These are phyloP conservation scores for Myotis findleyi DNA, from an alignment of 2,797 vertebrate species.

Conservation along the genomic window DNA sequence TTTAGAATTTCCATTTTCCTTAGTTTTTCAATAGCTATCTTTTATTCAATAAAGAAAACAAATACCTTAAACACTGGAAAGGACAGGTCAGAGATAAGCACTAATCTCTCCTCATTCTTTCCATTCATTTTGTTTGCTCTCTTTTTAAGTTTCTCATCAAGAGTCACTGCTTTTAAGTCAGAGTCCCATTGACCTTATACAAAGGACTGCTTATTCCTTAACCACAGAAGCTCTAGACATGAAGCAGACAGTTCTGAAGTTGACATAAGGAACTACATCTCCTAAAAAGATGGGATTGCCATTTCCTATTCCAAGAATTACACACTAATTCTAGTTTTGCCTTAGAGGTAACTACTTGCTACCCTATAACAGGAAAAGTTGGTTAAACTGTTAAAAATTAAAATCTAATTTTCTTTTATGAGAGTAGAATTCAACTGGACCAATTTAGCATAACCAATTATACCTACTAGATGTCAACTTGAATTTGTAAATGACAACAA, in stretches of 20 bases:
- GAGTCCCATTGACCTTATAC: background rate
- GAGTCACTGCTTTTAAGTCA: background rate
- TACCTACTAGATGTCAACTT: constrained; percentile 69
- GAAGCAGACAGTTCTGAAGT: background rate
- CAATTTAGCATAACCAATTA: background rate
- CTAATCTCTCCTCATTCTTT: constrained; percentile 43
- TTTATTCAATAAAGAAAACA: constrained; percentile 47
- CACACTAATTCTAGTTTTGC: background rate
- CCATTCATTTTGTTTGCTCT: constrained; percentile 28
- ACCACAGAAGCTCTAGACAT: background rate
- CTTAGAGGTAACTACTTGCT: background rate
- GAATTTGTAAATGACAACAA: constrained; percentile 50
- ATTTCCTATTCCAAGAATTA: background rate
- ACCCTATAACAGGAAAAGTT: background rate
- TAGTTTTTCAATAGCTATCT: background rate
- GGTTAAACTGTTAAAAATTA: background rate
- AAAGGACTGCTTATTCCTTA: background rate
- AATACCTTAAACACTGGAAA: background rate
- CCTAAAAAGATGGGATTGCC: background rate
- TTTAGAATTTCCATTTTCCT: background rate
- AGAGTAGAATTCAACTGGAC: background rate
- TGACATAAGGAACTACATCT: background rate
- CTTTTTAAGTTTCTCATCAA: background rate
- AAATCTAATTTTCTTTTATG: background rate
- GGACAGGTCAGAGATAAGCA: constrained; percentile 36